These are phyloP conservation scores for Protophormia terraenovae DNA, from an alignment of 2,888 invertebrate species.

Conservation along the genomic window DNA sequence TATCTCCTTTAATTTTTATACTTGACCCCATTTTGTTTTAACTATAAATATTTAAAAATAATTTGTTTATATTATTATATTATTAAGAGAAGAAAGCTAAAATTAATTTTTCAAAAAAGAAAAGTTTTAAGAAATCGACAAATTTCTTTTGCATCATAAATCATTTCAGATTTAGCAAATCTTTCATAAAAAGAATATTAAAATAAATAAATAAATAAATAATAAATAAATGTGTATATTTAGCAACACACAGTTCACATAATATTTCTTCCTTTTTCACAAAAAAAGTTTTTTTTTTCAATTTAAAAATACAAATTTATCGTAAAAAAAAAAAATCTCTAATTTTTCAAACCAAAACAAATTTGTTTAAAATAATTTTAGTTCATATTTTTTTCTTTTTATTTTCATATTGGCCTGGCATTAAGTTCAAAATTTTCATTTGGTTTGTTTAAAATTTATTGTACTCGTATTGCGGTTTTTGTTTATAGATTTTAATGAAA, in stretches of 20 bases:
- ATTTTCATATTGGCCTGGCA: background rate
- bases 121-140: background rate
- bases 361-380: background rate
- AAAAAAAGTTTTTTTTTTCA: background rate
- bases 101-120: background rate
- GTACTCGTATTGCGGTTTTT: slow-evolving; percentile 14
- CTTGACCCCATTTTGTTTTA: slow-evolving; percentile 7
- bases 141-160: background rate
- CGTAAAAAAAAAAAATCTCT: too few species aligned
- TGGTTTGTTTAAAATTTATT: background rate
- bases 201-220: background rate
- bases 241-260: background rate
- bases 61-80: background rate
- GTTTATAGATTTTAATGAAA: background rate
- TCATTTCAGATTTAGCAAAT: background rate
- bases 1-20: background rate
- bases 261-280: too few species aligned
- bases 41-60: background rate
- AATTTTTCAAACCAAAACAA: slow-evolving; percentile 29
- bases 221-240: slow-evolving; percentile 1
- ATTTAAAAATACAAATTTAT: background rate
- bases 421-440: background rate
- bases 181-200: background rate
- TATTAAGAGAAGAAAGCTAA: background rate
- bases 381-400: background rate